Evolutionary conservation across 2,797 vertebrate genomes (phyloP).

Genomic region (Crypturellus tataupa): DNA sequence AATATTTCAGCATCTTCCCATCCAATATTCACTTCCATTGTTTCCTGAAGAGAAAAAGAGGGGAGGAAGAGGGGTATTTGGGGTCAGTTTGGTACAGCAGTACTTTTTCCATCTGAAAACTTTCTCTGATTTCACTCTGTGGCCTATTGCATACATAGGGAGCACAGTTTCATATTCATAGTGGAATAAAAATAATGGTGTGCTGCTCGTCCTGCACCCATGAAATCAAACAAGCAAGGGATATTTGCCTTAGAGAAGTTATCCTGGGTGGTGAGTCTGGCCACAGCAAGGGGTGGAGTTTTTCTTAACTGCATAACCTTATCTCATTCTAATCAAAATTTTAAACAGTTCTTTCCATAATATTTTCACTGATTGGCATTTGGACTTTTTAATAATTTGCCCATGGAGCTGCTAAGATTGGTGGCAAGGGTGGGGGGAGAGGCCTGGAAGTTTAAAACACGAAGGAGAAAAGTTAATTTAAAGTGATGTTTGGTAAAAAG

Average conservation of each 20-base stretch:
- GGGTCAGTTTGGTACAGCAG: not conserved
- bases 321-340: conserved; percentile 61
- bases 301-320: conserved; percentile 60
- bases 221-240: not conserved
- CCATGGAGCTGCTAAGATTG: conserved; percentile 41
- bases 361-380: conserved; percentile 69
- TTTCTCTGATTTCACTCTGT: not conserved
- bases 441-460: conserved; percentile 78
- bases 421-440: not conserved
- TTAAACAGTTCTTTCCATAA: conserved; percentile 65
- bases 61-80: not conserved
- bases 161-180: not conserved
- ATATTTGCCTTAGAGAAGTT: conserved; percentile 13
- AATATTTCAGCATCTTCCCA: not conserved
- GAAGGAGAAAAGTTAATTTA: conserved; percentile 84
- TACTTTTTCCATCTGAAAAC: not conserved
- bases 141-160: not conserved
- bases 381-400: conserved; percentile 79
- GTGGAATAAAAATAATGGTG: not conserved
- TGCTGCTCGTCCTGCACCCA: not conserved
- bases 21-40: not conserved
- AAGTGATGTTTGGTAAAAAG: conserved; percentile 82
- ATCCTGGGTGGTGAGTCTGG: not conserved
- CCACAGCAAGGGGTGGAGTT: conserved; percentile 46
- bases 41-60: not conserved